These are phyloP conservation scores for Plebejus argus DNA, from an alignment of 2,888 invertebrate species.

Conservation along the genomic window DNA sequence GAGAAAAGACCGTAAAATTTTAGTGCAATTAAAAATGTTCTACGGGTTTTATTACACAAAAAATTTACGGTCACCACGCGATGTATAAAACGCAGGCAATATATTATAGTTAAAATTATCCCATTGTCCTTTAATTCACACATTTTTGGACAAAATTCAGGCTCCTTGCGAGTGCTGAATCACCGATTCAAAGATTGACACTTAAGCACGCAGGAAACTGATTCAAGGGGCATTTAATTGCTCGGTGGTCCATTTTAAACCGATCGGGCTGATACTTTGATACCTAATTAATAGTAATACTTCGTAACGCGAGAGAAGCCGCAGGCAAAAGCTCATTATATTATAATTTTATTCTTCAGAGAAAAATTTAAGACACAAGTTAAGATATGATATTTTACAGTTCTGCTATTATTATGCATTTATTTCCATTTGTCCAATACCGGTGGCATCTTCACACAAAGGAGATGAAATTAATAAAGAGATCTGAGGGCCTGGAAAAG, in stretches of 20 bases:
- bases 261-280: no score
- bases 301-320: no score
- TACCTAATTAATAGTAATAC: no score
- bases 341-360: neutral
- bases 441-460: neutral
- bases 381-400: neutral
- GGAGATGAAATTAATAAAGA: conserved; percentile 15
- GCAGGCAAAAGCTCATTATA: no score
- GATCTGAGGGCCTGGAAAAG: neutral
- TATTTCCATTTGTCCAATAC: neutral
- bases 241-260: neutral
- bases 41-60: neutral
- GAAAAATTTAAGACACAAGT: neutral
- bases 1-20: neutral
- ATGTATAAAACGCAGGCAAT: neutral
- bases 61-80: neutral
- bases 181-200: neutral
- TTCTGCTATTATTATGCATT: neutral
- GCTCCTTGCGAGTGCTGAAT: neutral
- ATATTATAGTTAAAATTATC: no score
- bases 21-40: neutral
- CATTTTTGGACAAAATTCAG: neutral
- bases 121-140: neutral
- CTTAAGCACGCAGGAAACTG: neutral
- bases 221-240: neutral